Evolutionary conservation across 2,888 invertebrate genomes (phyloP).

Genomic region (Sarcophaga variegata): DNA sequence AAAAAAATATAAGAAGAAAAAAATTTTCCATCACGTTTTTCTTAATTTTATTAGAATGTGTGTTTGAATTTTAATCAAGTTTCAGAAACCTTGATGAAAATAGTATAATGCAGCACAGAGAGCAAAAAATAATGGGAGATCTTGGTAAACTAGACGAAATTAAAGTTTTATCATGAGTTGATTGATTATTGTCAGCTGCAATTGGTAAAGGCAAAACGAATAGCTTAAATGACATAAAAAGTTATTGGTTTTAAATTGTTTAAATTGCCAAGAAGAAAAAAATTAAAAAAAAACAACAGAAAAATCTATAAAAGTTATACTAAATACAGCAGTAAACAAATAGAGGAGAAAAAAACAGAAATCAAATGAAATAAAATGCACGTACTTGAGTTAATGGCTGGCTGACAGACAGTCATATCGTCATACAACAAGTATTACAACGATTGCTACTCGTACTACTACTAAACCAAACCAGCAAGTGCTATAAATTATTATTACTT

Average conservation of each 20-base stretch:
- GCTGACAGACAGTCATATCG: not conserved
- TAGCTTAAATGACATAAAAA: constrained; percentile 45
- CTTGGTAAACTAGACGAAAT: constrained; percentile 2
- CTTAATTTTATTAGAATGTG: not conserved
- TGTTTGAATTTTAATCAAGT: constrained; percentile 34
- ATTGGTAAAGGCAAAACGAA: constrained; percentile 12
- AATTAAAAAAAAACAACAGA: not conserved
- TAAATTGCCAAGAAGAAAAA: not conserved
- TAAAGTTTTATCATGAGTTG: constrained; percentile 35
- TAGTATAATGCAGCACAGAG: not conserved
- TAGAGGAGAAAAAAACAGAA: not conserved
- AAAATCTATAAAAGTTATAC: not conserved
- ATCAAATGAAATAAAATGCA: not conserved
- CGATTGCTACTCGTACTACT: not conserved
- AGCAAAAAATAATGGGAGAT: not conserved
- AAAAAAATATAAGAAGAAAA: not conserved
- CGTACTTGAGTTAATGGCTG: not conserved
- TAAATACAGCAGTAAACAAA: not conserved
- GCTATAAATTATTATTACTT: constrained; percentile 33
- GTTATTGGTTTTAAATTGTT: constrained; percentile 27
- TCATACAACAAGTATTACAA: not conserved
- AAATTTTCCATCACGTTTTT: constrained; percentile 33
- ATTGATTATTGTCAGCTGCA: constrained; percentile 68
- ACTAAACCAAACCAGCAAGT: not conserved
- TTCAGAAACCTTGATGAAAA: not conserved